Evolutionary conservation across 92 coral and sea anemone genomes (phyloP).

Genomic region (Ricordea florida): DNA sequence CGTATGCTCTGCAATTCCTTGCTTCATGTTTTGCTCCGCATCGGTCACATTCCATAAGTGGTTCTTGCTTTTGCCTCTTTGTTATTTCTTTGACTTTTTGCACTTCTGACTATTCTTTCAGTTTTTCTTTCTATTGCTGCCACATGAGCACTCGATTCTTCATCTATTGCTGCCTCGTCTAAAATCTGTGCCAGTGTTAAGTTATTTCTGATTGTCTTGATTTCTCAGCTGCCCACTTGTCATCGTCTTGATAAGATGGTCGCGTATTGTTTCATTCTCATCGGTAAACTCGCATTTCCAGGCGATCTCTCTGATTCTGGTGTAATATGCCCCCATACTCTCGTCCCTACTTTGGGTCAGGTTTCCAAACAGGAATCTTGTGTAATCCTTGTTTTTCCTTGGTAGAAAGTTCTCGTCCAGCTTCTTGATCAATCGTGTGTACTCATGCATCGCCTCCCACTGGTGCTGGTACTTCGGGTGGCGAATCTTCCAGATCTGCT

Average conservation of each 20-base stretch:
- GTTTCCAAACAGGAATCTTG: too few species aligned
- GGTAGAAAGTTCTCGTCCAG: too few species aligned
- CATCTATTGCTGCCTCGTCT: conserved; percentile 47
- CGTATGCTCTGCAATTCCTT: conserved; percentile 40
- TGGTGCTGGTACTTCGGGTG: too few species aligned
- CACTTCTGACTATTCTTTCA: conserved; percentile 16
- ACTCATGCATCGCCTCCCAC: too few species aligned
- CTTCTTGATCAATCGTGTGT: too few species aligned
- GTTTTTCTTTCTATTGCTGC: conserved; percentile 34
- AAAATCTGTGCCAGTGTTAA: conserved; percentile 14
- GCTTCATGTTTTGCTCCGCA: conserved; percentile 40
- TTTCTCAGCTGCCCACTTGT: not conserved
- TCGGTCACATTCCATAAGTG: not conserved
- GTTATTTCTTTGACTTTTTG: conserved; percentile 19
- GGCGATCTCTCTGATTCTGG: too few species aligned
- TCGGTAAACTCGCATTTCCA: too few species aligned
- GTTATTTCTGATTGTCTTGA: conserved; percentile 15
- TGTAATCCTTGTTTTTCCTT: too few species aligned
- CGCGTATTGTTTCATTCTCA: too few species aligned
- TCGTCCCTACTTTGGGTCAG: too few species aligned
- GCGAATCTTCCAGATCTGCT: too few species aligned
- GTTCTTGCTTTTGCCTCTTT: conserved; percentile 12
- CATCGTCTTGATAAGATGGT: conserved; percentile 48
- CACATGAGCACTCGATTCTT: conserved; percentile 42
- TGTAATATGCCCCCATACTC: too few species aligned